These are phyloP conservation scores for Galagoides demidoff DNA, from an alignment of 2,797 vertebrate genomes.

Conservation along the genomic window DNA sequence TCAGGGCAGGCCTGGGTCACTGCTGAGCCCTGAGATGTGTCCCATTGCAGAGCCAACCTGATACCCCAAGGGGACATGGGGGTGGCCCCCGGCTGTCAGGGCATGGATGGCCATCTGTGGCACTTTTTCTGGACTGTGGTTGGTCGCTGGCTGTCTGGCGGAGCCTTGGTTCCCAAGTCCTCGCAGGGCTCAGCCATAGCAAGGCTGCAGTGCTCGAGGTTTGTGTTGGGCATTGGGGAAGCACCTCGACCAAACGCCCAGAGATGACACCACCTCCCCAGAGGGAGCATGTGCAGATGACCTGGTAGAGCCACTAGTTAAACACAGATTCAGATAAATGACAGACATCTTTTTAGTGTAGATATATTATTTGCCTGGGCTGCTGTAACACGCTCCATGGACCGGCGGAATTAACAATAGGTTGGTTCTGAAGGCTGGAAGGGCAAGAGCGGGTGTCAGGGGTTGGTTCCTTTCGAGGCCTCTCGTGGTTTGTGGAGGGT, in stretches of 20 bases:
- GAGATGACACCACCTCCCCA: background rate
- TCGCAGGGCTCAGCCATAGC: background rate
- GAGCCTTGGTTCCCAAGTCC: background rate
- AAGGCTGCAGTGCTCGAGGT: rapidly evolving
- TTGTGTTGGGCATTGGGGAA: rapidly evolving
- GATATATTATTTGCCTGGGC: rapidly evolving
- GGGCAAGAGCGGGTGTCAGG: rapidly evolving
- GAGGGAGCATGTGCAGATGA: background rate
- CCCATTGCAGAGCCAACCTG: background rate
- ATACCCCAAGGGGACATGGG: rapidly evolving
- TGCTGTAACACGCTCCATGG: rapidly evolving
- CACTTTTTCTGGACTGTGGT: rapidly evolving
- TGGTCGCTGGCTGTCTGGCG: rapidly evolving
- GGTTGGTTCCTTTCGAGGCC: rapidly evolving
- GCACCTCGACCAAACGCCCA: rapidly evolving
- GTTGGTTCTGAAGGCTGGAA: background rate
- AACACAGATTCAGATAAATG: rapidly evolving
- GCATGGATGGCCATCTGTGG: background rate
- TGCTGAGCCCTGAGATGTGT: rapidly evolving
- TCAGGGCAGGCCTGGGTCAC: background rate
- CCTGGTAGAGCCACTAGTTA: background rate
- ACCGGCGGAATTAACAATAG: rapidly evolving
- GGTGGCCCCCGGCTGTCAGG: rapidly evolving
- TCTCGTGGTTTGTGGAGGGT: rapidly evolving
- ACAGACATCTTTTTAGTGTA: rapidly evolving